Evolutionary conservation across 2,113 vertebrate genomes (phyloP).

Genomic region (Synodontis membranacea): DNA sequence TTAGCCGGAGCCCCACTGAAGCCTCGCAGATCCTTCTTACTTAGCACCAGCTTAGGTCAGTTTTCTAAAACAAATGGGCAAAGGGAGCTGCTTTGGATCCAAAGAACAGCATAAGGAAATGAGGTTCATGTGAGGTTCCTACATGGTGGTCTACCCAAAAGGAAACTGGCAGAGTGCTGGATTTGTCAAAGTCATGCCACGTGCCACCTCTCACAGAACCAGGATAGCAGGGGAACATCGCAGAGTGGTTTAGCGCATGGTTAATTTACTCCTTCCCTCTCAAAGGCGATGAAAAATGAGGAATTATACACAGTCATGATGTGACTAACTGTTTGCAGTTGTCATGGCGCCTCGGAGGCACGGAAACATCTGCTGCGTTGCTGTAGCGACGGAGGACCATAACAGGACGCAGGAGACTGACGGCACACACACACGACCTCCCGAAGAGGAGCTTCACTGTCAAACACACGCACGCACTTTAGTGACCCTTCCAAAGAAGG

Average conservation of each 20-base stretch:
- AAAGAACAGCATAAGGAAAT: constrained; percentile 24
- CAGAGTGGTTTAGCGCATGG: constrained; percentile 2
- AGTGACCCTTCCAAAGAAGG: constrained; percentile 29
- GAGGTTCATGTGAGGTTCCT: neutral
- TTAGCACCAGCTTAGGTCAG: constrained; percentile 9
- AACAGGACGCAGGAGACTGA: constrained; percentile 58
- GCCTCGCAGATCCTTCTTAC: constrained; percentile 16
- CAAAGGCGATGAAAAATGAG: constrained; percentile 40
- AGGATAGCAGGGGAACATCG: constrained; percentile 8
- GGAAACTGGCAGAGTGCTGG: constrained; percentile 27
- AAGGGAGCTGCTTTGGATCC: neutral
- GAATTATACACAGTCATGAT: constrained; percentile 49
- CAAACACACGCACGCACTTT: constrained; percentile 46
- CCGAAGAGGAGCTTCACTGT: constrained; percentile 53
- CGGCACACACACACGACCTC: constrained; percentile 36
- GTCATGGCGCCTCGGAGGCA: constrained; percentile 54
- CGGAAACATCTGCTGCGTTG: constrained; percentile 65
- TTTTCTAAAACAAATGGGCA: constrained; percentile 21
- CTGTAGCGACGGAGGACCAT: constrained; percentile 59
- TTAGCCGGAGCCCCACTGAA: constrained; percentile 27
- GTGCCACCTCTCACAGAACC: constrained; percentile 9
- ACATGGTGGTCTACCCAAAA: constrained; percentile 31
- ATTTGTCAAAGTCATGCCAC: constrained; percentile 20
- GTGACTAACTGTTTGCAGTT: constrained; percentile 59
- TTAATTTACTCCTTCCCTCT: constrained; percentile 27